A percentile compares a stretch with the other conserved stretches of the same genome.
phyloP scores from a whole-genome alignment of 2,888 invertebrate species.

The Furcula furcula region DNA sequence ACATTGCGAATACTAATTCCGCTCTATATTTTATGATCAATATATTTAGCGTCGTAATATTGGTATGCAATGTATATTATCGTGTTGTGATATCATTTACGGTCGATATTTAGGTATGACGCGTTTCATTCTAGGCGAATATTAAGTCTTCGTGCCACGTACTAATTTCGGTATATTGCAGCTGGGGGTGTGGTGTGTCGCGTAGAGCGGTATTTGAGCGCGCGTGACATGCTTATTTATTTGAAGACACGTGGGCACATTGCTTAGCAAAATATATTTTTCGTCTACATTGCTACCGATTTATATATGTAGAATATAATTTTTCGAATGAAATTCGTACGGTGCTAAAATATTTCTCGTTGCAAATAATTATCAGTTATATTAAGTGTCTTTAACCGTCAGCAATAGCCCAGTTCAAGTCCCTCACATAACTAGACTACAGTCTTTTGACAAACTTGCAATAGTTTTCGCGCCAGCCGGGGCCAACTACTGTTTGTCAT shows the following conservation, averaged over 20 bases:
- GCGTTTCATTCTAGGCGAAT: constrained; percentile 25
- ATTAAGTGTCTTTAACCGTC: too few relatives aligned
- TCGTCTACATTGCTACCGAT: too few relatives aligned
- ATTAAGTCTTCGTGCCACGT: constrained; percentile 60
- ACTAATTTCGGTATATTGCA: constrained; percentile 75
- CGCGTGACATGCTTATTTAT: constrained; percentile 64
- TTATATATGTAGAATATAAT: too few relatives aligned
- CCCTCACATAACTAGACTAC: too few relatives aligned
- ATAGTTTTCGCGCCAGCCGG: too few relatives aligned
- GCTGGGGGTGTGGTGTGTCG: constrained; percentile 50
- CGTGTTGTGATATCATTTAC: constrained; percentile 22
- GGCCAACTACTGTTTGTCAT: too few relatives aligned
- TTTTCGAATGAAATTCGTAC: too few relatives aligned
- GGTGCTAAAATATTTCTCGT: too few relatives aligned
- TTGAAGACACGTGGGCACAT: constrained; percentile 23
- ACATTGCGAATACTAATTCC: constrained; percentile 43
- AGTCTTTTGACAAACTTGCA: too few relatives aligned
- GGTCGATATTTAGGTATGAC: constrained; percentile 25
- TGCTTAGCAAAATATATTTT: constrained; percentile 2
- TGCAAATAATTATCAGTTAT: too few relatives aligned
- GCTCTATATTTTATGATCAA: constrained; percentile 19
- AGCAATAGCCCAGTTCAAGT: too few relatives aligned
- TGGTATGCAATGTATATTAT: constrained; percentile 25
- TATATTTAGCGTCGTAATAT: constrained; percentile 22
- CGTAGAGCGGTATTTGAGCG: constrained; percentile 48